A percentile compares a stretch with the other conserved stretches of the same genome.
phyloP scores from a whole-genome alignment of 2,888 invertebrate species.

The Erebia epiphron region DNA sequence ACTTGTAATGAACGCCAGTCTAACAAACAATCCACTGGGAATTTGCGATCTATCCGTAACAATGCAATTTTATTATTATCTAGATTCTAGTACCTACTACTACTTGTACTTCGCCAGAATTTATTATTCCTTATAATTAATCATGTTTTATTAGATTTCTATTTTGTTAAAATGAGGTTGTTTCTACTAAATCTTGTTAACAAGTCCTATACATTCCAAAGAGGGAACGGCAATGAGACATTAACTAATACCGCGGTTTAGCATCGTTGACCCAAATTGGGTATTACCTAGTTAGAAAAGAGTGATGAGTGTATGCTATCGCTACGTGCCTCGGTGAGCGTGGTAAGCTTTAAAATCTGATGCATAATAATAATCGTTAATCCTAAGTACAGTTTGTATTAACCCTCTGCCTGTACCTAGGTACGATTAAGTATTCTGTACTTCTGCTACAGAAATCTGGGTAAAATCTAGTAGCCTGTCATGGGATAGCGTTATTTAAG shows the following conservation, averaged over 20 bases:
- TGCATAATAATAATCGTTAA: background rate
- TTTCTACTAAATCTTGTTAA: conserved; percentile 1
- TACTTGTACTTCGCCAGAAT: background rate
- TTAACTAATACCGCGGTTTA: background rate
- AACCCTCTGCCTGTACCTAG: background rate
- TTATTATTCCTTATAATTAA: background rate
- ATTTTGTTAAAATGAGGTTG: background rate
- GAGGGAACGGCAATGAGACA: background rate
- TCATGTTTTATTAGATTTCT: no score
- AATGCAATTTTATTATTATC: conserved; percentile 15
- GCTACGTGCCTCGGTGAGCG: background rate
- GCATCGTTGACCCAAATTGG: background rate
- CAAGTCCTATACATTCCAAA: background rate
- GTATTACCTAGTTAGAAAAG: background rate
- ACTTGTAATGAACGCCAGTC: conserved; percentile 54
- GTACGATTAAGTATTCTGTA: no score
- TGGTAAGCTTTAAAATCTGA: background rate
- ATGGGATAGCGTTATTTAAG: background rate
- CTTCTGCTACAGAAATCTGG: background rate
- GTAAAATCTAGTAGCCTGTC: background rate
- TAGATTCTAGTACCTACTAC: background rate
- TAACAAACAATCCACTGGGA: conserved; percentile 51
- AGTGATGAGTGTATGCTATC: background rate
- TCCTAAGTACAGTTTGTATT: background rate
- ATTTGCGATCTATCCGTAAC: conserved; percentile 30